Base-by-base conservation (phyloP, 30 jellyfish, hydroid and myxozoan genomes). In the Aurelia coerulea region DNA sequence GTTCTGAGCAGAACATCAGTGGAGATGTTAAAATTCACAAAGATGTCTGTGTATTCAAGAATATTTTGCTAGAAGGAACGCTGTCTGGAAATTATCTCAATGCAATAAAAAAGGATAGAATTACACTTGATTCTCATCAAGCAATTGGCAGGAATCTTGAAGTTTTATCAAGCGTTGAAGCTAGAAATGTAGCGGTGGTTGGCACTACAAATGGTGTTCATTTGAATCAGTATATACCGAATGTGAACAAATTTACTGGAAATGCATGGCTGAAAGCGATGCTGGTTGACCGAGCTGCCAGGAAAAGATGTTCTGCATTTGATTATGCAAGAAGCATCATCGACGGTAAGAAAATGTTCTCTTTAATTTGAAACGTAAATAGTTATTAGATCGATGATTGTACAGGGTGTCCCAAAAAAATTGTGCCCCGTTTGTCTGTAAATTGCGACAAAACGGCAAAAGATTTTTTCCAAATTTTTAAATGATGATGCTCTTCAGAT, bases 131-230 rank as follows among this genome's bases (percentile, higher is more conserved):
- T 41, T 65, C 87, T 8, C 66, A 81, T 18, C 97, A 92, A 67
- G 46, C 67, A 1, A 73, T 92, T 2, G 46, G 14, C 17, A 66
- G 90, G 42, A 54, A 42, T 83, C 15, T 90, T 31, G 37, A 46
- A 10, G 23, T 62, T 15, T 50, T 83, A 13, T 23, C 51, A 13
- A 62, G 66, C 65, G 84, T 63, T n/a, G 51, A 19, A 9, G 41
- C 62, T 2, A 84, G 74, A 58, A 66, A 84, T 60, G 46, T 71
- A 37, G 4, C 46, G 2, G 60, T 90, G n/a, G 67, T 63, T 49
- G 95, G 95, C 34, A 63, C 74, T 41, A 70, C 62, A 5, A 90
- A 90, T 84, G 95, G 70, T 60, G 10, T 13, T n/a, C 31, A 60
- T 60, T n/a, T 60, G 70, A 23, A 23, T 9, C 42, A 49, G 14